Conservation (phyloP, 2,113 vertebrate species). For the Poeciliopsis retropinna region DNA sequence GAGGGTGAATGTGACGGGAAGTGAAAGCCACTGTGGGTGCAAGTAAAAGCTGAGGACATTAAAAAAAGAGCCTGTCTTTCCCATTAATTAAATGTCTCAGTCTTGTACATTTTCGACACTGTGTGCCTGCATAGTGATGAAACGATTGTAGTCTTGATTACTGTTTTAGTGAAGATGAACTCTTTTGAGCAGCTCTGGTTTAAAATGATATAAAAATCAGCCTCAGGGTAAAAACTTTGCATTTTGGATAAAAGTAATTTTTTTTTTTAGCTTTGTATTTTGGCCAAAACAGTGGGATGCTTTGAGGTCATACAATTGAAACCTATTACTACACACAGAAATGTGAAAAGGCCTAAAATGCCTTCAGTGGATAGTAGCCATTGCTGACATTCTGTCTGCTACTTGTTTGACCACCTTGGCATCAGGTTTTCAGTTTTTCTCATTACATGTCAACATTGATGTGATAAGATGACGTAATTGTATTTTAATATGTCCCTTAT, state of each 20-base stretch:
- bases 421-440: no score
- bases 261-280: neutral
- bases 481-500: no score
- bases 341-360: neutral
- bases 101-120: constrained; percentile 5
- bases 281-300: constrained; percentile 4
- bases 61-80: constrained; percentile 31
- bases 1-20: constrained; percentile 43
- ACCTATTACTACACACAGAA: neutral
- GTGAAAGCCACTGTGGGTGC: constrained; percentile 24
- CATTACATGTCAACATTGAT: no score
- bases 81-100: constrained; percentile 24
- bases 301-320: constrained; percentile 17
- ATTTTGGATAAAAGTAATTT: neutral
- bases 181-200: constrained; percentile 8
- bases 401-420: no score
- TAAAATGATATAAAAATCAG: constrained; percentile 2
- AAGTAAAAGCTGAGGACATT: constrained; percentile 12
- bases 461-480: no score
- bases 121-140: neutral
- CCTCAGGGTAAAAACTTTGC: neutral
- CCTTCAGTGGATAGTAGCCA: neutral
- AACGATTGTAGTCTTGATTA: neutral
- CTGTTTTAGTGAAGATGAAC: constrained; percentile 6
- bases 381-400: no score